These are phyloP conservation scores for Hermetia illucens DNA, from an alignment of 1,140 invertebrate genomes.

Conservation along the genomic window DNA sequence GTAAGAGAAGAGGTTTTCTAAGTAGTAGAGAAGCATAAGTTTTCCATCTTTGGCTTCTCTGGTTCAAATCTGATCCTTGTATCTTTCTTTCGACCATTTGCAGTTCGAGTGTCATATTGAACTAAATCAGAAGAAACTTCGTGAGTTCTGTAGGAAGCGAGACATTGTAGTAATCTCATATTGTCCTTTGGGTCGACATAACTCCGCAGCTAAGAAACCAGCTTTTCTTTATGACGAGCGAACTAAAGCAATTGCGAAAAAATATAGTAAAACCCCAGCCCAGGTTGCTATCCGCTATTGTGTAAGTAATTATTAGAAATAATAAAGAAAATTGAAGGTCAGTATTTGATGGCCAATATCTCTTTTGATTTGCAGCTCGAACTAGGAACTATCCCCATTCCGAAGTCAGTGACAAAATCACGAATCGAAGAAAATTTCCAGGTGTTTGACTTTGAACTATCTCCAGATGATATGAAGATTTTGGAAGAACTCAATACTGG, in stretches of 20 bases:
- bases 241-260: constrained; percentile 40
- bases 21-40: too few species aligned
- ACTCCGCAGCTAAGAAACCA: constrained; percentile 48
- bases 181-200: constrained; percentile 57
- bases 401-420: constrained; percentile 59
- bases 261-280: constrained; percentile 49
- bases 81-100: background rate
- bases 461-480: constrained; percentile 36
- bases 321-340: background rate
- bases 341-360: background rate
- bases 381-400: constrained; percentile 59
- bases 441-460: constrained; percentile 61
- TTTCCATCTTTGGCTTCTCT: too few species aligned
- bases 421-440: constrained; percentile 60
- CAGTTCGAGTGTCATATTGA: constrained; percentile 52
- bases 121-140: constrained; percentile 48
- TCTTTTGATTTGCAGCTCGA: constrained; percentile 50
- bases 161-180: constrained; percentile 56
- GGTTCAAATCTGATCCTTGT: too few species aligned
- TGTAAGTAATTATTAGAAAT: constrained; percentile 30
- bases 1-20: constrained; percentile 24
- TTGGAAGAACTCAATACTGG: constrained; percentile 23
- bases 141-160: constrained; percentile 43
- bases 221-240: constrained; percentile 41
- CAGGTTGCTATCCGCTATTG: constrained; percentile 47